These are phyloP conservation scores for Cathartes aura DNA, from an alignment of 2,113 vertebrate species.

Conservation along the genomic window DNA sequence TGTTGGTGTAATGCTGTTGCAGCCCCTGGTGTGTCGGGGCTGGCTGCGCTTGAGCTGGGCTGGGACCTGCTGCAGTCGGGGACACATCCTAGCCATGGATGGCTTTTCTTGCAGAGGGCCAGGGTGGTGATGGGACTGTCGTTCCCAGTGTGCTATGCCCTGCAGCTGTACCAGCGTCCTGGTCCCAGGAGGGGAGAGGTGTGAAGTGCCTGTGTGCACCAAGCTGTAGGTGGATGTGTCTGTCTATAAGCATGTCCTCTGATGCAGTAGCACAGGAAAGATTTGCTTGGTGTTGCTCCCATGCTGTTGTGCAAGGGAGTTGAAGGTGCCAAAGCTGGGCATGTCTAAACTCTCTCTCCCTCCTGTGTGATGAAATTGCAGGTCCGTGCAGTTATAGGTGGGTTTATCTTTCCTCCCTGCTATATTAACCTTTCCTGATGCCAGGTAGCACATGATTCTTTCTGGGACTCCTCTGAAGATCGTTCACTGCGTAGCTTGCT, in stretches of 20 bases:
- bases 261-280: background rate
- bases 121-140: too few relatives aligned
- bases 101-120: too few relatives aligned
- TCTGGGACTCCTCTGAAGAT: background rate
- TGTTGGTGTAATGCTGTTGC: fast-evolving
- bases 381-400: background rate
- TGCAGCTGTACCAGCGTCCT: background rate
- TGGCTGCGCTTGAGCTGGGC: background rate
- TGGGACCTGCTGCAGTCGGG: background rate
- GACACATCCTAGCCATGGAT: background rate
- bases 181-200: background rate
- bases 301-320: background rate
- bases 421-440: background rate
- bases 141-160: background rate
- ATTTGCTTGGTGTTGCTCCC: background rate
- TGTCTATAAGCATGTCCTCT: background rate
- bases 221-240: background rate
- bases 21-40: too few relatives aligned
- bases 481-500: background rate
- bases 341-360: background rate
- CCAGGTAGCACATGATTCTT: background rate
- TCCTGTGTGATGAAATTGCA: too few relatives aligned
- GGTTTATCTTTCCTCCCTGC: background rate
- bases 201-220: background rate
- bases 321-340: background rate